Conservation (phyloP, 1,140 invertebrate genomes). For the Neodiprion fabricii region DNA sequence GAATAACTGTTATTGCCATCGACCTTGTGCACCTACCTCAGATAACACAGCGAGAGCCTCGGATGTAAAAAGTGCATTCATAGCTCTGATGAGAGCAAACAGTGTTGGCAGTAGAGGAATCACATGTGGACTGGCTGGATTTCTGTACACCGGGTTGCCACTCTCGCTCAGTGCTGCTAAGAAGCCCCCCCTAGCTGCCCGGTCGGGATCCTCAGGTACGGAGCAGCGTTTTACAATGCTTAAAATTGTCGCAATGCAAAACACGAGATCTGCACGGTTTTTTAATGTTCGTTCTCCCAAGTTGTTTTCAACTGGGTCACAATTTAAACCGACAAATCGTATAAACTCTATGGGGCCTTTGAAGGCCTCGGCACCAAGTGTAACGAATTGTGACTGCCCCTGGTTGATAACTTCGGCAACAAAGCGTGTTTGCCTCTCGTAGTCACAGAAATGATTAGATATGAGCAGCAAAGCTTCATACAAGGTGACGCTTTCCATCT, state of each 20-base stretch:
- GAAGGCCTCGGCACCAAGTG: conserved; percentile 64
- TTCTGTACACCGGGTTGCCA: conserved; percentile 80
- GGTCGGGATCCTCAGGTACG: conserved; percentile 82
- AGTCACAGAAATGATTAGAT: conserved; percentile 90
- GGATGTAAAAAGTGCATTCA: conserved; percentile 82
- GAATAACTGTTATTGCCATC: too few species aligned
- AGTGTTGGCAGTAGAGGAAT: conserved; percentile 80
- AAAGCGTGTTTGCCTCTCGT: conserved; percentile 82
- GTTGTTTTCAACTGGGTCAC: conserved; percentile 69
- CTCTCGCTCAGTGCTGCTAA: conserved; percentile 75
- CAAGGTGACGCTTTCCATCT: conserved; percentile 83
- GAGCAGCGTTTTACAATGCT: conserved; percentile 86
- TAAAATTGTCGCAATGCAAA: conserved; percentile 76
- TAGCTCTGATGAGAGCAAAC: conserved; percentile 74
- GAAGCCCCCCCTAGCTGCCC: conserved; percentile 82
- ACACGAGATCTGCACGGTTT: conserved; percentile 69
- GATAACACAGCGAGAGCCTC: conserved; percentile 68
- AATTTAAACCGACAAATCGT: conserved; percentile 78
- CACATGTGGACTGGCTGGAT: conserved; percentile 84
- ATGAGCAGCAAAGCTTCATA: conserved; percentile 79
- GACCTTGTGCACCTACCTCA: conserved; percentile 51
- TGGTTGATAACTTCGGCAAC: conserved; percentile 79
- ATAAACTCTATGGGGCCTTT: conserved; percentile 74
- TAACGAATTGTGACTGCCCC: conserved; percentile 68
- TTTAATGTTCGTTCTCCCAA: conserved; percentile 67